Conservation (phyloP, 92 coral and sea anemone species). For the Nematostella vectensis region DNA sequence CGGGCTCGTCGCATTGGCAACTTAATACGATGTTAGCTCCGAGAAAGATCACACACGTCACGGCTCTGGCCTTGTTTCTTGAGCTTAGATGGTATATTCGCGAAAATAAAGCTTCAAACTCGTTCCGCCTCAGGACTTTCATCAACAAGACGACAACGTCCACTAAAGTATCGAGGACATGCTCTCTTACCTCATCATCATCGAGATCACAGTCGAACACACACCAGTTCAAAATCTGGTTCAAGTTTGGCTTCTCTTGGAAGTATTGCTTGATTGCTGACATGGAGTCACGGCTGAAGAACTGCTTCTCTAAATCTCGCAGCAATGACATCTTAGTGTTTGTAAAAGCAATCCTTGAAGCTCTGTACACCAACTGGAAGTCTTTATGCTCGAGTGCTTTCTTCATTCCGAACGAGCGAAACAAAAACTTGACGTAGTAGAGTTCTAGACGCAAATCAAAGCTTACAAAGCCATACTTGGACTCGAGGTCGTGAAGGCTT, state of each 20-base stretch:
- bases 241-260: conserved; percentile 37
- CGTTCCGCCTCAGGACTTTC: conserved; percentile 30
- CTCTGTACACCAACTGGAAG: conserved; percentile 1
- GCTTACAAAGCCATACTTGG: conserved; percentile 9
- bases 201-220: neutral
- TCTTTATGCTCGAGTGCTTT: neutral
- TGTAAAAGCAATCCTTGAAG: conserved; percentile 23
- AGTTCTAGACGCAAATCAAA: neutral
- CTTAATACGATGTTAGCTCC: conserved; percentile 29
- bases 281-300: conserved; percentile 24
- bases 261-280: conserved; percentile 29
- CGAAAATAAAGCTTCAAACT: conserved; percentile 30
- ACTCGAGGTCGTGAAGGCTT: too few relatives aligned
- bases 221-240: conserved; percentile 40
- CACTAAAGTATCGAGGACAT: conserved; percentile 24
- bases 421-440: conserved; percentile 29
- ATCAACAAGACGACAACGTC: conserved; percentile 26
- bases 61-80: conserved; percentile 7
- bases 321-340: conserved; percentile 10
- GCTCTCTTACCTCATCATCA: conserved; percentile 4
- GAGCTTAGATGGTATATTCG: conserved; percentile 19
- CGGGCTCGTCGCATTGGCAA: conserved; percentile 28
- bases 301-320: conserved; percentile 8
- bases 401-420: conserved; percentile 20
- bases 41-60: conserved; percentile 31